phyloP scores from a whole-genome alignment of 1,140 invertebrate genomes.

The Micrasema minimum region DNA sequence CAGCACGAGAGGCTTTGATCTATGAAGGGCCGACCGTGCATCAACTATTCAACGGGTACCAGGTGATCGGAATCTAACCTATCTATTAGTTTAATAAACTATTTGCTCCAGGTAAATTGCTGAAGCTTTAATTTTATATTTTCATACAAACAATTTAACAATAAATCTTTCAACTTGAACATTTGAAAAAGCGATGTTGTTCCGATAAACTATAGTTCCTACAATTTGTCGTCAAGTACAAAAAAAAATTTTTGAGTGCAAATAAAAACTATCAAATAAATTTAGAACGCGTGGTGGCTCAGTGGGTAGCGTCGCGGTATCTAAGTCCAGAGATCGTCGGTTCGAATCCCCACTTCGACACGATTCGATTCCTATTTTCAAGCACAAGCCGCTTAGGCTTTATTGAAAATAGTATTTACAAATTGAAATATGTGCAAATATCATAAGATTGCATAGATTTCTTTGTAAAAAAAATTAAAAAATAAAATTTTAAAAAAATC shows the following conservation, averaged over 20 bases:
- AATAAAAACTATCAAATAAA: background rate
- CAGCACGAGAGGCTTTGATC: constrained; percentile 26
- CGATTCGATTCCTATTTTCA: too few relatives aligned
- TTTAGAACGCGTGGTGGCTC: background rate
- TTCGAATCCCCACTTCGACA: too few relatives aligned
- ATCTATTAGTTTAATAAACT: background rate
- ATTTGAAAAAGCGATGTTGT: background rate
- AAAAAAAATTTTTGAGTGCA: background rate
- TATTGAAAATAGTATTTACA: too few relatives aligned
- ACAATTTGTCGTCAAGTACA: background rate
- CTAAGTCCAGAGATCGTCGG: too few relatives aligned
- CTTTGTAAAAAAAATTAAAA: background rate
- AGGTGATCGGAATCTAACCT: background rate
- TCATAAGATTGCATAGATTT: too few relatives aligned
- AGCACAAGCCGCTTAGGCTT: too few relatives aligned
- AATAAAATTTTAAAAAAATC: too few relatives aligned
- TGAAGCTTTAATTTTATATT: too few relatives aligned
- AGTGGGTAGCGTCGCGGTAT: background rate
- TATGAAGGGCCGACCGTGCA: constrained; percentile 23
- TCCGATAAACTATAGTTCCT: background rate
- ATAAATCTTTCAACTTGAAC: background rate
- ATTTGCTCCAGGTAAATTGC: background rate
- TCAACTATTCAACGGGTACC: constrained; percentile 16
- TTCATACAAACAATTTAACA: too few relatives aligned
- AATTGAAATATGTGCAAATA: too few relatives aligned